Base-by-base conservation (phyloP, 2,797 vertebrate species). In the Danionella dracula region DNA sequence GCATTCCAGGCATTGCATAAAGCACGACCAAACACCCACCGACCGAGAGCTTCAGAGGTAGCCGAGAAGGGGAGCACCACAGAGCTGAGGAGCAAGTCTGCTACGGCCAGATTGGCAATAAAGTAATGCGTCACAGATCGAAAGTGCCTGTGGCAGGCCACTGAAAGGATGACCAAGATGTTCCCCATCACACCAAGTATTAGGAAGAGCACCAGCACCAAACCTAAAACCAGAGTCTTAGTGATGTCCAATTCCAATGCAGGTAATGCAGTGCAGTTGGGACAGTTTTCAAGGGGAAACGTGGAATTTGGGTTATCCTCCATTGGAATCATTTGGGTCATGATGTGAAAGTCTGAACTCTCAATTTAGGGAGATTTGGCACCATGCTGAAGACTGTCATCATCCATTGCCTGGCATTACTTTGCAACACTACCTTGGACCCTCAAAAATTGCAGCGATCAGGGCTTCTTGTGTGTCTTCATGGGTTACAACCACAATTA, bases 61-160 rank as follows among this genome's bases (percentile, higher is more conserved):
- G 85, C 89, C 0, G 88, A 89, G 76, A 91, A 87, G 1, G 90
- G 89, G 70, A 91, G 56, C 27, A 91, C 90, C 0, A 84, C 71
- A 0, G 86, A 79, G 76, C 88, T 90, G 13, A 91, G 84, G 60
- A 91, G 83, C 15, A 91, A 78, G 76, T 90, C 90, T 0, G 89
- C 88, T 0, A 86, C 83, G 0, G 89, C 90, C 57, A 91, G 73
- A 81, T 90, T 91, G 63, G 83, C 88, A 2, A 91, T 87, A 73
- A 91, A 90, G 71, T 89, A 90, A 49, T 91, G 88, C 0, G 90
- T 87, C 59, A 88, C 85, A 0, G 89, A 88, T 35, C 86, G 89
- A 81, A 89, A 85, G 68, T 90, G 83, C 55, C 75, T 80, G 72
- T 91, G 86, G 68, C 84, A 83, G 13, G 80, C 37, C 53, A 91